Evolutionary conservation across 64 coral and sea anemone species (phyloP).

Genomic region (Montipora capricornis): DNA sequence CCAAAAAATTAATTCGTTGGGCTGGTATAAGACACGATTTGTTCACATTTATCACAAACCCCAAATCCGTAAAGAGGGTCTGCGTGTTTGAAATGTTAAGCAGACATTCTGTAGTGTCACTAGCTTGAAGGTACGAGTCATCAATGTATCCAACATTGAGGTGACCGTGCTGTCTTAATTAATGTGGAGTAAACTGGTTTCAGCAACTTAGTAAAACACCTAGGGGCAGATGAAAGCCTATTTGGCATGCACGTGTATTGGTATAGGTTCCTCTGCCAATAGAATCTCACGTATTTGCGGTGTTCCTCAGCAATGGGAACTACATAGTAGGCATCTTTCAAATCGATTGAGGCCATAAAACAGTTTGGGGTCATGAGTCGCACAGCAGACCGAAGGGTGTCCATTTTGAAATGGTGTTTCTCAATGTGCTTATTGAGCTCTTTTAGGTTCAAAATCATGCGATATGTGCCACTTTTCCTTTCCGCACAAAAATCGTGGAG

Average conservation of each 20-base stretch:
- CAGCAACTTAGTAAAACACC: not conserved
- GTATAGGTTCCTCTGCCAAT: not conserved
- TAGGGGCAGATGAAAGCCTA: constrained; percentile 21
- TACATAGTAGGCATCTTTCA: constrained; percentile 4
- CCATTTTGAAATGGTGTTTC: constrained; percentile 28
- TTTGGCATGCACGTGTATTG: constrained; percentile 31
- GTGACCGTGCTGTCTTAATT: not conserved
- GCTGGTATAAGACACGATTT: not conserved
- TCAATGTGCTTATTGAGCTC: too few relatives aligned
- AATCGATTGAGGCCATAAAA: constrained; percentile 8
- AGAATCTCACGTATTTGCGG: constrained; percentile 1
- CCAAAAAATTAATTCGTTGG: constrained; percentile 49
- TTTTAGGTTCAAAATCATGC: constrained; percentile 49
- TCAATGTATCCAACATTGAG: constrained; percentile 37
- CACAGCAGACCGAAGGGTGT: constrained; percentile 57
- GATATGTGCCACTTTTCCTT: constrained; percentile 59
- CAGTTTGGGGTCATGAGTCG: constrained; percentile 35
- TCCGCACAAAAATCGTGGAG: constrained; percentile 51
- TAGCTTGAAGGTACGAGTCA: constrained; percentile 27
- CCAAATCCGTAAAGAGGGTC: not conserved
- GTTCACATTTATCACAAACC: not conserved
- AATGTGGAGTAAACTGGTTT: constrained; percentile 27
- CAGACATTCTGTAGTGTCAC: not conserved
- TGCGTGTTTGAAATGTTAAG: not conserved
- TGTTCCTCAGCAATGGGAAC: constrained; percentile 19